These are phyloP conservation scores for Myopa testacea DNA, from an alignment of 2,888 invertebrate genomes.

Conservation along the genomic window DNA sequence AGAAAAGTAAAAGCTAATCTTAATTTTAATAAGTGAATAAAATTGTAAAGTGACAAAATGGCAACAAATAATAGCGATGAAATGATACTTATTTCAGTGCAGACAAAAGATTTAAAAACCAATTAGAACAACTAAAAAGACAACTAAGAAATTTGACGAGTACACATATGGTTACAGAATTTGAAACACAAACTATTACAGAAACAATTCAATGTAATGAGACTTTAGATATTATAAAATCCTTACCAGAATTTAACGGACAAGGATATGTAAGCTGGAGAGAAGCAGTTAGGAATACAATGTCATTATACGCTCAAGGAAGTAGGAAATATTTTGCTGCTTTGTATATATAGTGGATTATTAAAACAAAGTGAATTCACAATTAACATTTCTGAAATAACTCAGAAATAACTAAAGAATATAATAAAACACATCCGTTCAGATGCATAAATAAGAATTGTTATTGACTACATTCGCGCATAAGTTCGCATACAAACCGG, in stretches of 20 bases:
- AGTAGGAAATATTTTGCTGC: conserved; percentile 35
- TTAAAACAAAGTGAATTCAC: conserved; percentile 31
- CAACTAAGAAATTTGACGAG: not conserved
- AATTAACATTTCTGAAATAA: conserved; percentile 24
- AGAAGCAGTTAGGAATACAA: conserved; percentile 25
- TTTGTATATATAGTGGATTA: conserved; percentile 27
- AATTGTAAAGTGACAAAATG: conserved; percentile 15
- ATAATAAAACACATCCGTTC: conserved; percentile 29
- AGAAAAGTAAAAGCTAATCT: not conserved
- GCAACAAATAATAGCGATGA: not conserved
- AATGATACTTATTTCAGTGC: conserved; percentile 8
- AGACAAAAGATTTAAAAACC: conserved; percentile 1
- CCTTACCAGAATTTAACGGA: conserved; percentile 36
- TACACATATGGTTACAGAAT: not conserved
- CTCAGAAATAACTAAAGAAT: conserved; percentile 17
- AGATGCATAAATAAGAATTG: conserved; percentile 39
- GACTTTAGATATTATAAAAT: too few species aligned
- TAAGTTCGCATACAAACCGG: too few species aligned
- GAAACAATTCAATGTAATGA: conserved; percentile 20
- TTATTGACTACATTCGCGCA: conserved; percentile 43
- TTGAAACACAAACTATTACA: conserved; percentile 5
- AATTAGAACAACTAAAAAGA: conserved; percentile 16
- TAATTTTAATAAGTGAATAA: not conserved
- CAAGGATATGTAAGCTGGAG: conserved; percentile 40
- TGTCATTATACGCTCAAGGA: too few species aligned